phyloP scores from a whole-genome alignment of 2,888 invertebrate genomes.

The Hypolimnas misippus region DNA sequence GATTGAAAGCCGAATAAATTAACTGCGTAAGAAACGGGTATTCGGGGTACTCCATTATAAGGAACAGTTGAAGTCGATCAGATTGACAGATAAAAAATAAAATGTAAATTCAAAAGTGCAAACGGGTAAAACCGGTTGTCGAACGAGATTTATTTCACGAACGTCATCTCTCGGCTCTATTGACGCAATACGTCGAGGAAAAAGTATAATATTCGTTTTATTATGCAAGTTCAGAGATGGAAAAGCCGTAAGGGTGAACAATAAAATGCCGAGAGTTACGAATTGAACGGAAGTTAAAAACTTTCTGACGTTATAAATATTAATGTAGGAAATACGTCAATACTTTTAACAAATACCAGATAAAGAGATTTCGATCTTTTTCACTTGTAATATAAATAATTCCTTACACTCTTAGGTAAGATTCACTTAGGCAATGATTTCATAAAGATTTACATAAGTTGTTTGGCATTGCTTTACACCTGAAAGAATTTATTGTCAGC shows the following conservation, averaged over 20 bases:
- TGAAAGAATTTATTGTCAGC: too few species aligned
- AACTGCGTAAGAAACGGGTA: neutral
- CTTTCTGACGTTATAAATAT: neutral
- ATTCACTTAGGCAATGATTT: too few species aligned
- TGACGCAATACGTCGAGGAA: neutral
- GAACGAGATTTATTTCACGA: neutral
- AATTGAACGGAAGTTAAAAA: neutral
- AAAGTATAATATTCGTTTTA: neutral
- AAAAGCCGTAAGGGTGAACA: neutral
- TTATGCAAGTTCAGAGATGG: neutral
- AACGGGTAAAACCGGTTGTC: neutral
- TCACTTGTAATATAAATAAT: too few species aligned
- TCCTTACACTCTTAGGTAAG: too few species aligned
- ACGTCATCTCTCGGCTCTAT: conserved; percentile 2
- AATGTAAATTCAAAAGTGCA: neutral
- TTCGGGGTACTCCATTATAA: neutral
- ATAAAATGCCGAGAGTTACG: neutral
- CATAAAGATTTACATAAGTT: too few species aligned
- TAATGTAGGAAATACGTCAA: neutral
- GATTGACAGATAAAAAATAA: neutral
- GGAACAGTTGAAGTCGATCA: neutral
- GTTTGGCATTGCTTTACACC: too few species aligned
- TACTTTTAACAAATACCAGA: neutral
- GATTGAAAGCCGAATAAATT: neutral
- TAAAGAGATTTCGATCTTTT: too few species aligned